Base-by-base conservation (phyloP, 2,888 invertebrate species). In the Rambutsinella grinnellia region DNA sequence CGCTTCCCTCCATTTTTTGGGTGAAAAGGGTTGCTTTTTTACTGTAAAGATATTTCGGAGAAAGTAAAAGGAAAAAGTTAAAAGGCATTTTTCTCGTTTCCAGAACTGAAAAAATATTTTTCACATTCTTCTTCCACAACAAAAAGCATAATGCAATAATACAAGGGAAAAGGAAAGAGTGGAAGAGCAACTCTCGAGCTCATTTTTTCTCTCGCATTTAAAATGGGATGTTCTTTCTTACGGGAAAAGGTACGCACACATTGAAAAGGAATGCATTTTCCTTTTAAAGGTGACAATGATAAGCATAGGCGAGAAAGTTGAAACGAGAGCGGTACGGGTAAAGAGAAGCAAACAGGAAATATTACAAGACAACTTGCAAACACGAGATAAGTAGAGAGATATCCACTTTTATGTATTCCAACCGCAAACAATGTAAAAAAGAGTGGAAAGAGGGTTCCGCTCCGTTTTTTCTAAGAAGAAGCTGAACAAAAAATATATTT, bases 361-460 rank as follows among this genome's bases (percentile, higher is more conserved):
- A 69, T 69, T 69, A 58, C 47, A 65, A 65, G 21, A 65, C 63
- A 65, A 63, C 65, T 71, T 63, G 65, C 58, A 71, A 71, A 71
- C 71, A 71, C 36, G 46, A 71, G 56, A 71, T 65, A 65, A 71
- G 70, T 70, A 56, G 63, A 26, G 49, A 71, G 57, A 65, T 53
- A 13, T 62, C 54, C 62, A 47, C 28, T 71, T 71, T 71, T 71
- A 51, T 71, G 71, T 71, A 65, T 63, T 71, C 71, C 49, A 63
- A 71, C 71, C 71, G 63, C 71, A 71, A 71, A 71, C 71, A 71
- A 28, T 56, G 63, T 63, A 26, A 24, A 65, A 49, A 65, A 26
- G 24, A 23, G 2, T 21, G 49, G 53, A 53, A 53, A 17, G 49
- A n/a, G n/a, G n/a, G 49, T 5, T 49, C 49, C 10, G 17, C 53